Conservation (phyloP, 2,888 invertebrate species). For the Nezara viridula region DNA sequence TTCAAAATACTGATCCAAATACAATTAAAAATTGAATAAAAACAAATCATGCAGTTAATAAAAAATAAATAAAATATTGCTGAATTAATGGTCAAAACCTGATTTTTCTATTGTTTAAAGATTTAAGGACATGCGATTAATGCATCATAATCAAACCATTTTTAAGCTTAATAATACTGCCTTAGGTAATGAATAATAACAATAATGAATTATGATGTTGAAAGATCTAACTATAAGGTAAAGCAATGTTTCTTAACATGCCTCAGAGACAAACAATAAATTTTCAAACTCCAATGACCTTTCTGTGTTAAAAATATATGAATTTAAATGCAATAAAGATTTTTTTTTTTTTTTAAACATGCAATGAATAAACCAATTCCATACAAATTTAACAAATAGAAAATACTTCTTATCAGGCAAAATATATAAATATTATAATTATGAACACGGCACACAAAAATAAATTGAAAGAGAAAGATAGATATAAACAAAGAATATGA, state of each 20-base stretch:
- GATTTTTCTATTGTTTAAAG: neutral
- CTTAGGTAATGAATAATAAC: neutral
- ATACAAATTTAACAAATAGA: neutral
- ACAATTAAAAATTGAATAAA: neutral
- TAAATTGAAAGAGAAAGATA: neutral
- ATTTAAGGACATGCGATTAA: neutral
- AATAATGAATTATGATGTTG: neutral
- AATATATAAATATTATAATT: neutral
- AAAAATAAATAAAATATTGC: neutral
- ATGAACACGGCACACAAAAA: neutral
- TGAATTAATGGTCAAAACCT: constrained; percentile 33
- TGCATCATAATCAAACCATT: neutral
- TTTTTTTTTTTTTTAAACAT: neutral
- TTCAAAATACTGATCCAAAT: neutral
- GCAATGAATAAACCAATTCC: neutral
- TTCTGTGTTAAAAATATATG: neutral
- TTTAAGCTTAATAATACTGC: neutral
- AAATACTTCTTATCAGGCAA: neutral
- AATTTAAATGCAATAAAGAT: neutral
- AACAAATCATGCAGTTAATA: constrained; percentile 12
- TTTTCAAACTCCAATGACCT: neutral
- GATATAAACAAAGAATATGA: neutral
- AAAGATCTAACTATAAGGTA: neutral
- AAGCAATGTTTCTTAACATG: neutral
- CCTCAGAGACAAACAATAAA: neutral